phyloP scores from a whole-genome alignment of 2,888 invertebrate genomes.

The Ypsolopha scabrella region DNA sequence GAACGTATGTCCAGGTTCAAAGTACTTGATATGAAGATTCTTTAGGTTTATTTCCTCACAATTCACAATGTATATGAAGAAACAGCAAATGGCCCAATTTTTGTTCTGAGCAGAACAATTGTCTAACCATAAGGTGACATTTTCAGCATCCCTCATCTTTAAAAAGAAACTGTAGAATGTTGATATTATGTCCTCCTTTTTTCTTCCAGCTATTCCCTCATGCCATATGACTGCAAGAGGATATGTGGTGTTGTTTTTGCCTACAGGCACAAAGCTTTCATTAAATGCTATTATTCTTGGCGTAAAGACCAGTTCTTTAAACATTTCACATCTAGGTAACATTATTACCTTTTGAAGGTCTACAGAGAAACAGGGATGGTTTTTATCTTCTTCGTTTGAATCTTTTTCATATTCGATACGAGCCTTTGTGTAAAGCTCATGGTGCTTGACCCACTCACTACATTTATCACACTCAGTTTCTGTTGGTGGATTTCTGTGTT shows the following conservation, averaged over 20 bases:
- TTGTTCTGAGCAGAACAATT: too few species aligned
- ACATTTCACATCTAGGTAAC: constrained; percentile 2
- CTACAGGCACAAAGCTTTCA: constrained; percentile 4
- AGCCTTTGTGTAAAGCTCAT: background rate
- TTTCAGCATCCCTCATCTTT: too few species aligned
- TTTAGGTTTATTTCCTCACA: background rate
- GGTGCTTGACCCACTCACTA: background rate
- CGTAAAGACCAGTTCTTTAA: constrained; percentile 1
- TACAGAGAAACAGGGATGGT: too few species aligned
- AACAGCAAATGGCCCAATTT: background rate
- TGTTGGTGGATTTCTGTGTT: background rate
- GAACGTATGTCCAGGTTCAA: background rate
- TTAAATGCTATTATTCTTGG: background rate
- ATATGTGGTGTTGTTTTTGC: constrained; percentile 2
- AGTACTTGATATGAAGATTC: background rate
- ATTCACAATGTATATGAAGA: constrained; percentile 1
- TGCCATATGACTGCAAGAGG: constrained; percentile 5
- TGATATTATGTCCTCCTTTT: constrained; percentile 5
- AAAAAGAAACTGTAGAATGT: background rate
- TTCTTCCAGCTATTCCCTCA: constrained; percentile 6
- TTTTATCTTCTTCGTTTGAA: too few species aligned
- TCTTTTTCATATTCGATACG: too few species aligned
- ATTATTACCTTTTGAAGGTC: too few species aligned
- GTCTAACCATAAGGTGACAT: too few species aligned
- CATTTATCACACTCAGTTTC: background rate